phyloP scores from a whole-genome alignment of 2,888 invertebrate species.

The Agelastica alni region DNA sequence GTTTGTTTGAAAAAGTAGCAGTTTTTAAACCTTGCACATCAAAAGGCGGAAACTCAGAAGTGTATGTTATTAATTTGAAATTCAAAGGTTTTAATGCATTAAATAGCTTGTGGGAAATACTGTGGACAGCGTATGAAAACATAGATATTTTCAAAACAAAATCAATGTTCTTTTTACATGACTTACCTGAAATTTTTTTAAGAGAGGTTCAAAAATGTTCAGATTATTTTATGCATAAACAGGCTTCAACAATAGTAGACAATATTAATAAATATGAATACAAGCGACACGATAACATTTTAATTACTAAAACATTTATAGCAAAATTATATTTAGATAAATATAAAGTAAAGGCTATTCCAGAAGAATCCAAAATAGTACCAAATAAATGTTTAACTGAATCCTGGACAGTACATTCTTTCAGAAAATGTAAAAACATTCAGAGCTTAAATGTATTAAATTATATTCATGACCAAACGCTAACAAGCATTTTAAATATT shows the following conservation, averaged over 20 bases:
- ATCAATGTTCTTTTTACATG: constrained; percentile 65
- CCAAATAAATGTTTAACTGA: constrained; percentile 53
- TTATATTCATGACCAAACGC: constrained; percentile 10
- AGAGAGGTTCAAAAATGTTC: constrained; percentile 68
- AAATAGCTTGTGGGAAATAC: constrained; percentile 40
- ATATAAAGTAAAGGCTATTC: constrained; percentile 63
- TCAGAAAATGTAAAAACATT: constrained; percentile 17
- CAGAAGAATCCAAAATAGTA: constrained; percentile 57
- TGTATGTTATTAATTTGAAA: constrained; percentile 77
- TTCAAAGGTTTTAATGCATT: constrained; percentile 60
- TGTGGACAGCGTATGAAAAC: constrained; percentile 42
- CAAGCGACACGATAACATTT: constrained; percentile 35
- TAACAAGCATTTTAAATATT: constrained; percentile 42
- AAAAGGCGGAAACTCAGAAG: constrained; percentile 94
- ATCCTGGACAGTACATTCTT: constrained; percentile 22
- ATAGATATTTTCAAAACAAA: constrained; percentile 24
- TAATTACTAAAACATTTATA: constrained; percentile 52
- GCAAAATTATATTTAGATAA: constrained; percentile 64
- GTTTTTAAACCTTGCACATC: constrained; percentile 90
- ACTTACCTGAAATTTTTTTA: constrained; percentile 68
- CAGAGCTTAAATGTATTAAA: constrained; percentile 11
- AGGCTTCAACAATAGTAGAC: constrained; percentile 68
- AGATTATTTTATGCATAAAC: constrained; percentile 68
- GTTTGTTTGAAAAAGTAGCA: constrained; percentile 72
- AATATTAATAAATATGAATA: constrained; percentile 67